phyloP scores from a whole-genome alignment of 2,888 invertebrate species.

The Lomographa bimaculata region DNA sequence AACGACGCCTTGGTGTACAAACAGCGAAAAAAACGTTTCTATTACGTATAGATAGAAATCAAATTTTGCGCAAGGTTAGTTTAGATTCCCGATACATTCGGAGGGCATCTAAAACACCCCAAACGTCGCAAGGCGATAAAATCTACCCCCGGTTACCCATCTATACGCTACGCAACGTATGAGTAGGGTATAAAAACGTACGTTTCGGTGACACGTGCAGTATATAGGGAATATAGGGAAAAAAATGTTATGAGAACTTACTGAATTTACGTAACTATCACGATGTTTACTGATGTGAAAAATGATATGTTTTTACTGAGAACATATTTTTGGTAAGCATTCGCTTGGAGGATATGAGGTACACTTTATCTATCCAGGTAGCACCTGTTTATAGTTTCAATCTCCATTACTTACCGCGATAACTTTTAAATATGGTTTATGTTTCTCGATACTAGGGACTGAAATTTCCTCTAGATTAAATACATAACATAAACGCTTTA shows the following conservation, averaged over 20 bases:
- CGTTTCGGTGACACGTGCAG: conserved; percentile 47
- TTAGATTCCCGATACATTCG: conserved; percentile 50
- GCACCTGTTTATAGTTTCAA: conserved; percentile 9
- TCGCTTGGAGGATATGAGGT: conserved; percentile 1
- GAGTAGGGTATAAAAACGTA: conserved; percentile 41
- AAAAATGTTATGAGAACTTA: conserved; percentile 30
- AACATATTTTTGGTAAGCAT: conserved; percentile 10
- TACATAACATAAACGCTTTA: too few relatives aligned
- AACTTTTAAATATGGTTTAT: neutral
- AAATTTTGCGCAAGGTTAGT: conserved; percentile 46
- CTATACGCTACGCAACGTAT: conserved; percentile 39
- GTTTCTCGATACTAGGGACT: too few relatives aligned
- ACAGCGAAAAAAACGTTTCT: conserved; percentile 37
- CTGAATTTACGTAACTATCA: conserved; percentile 33
- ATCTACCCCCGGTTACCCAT: conserved; percentile 41
- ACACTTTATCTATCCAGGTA: too few relatives aligned
- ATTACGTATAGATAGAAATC: conserved; percentile 44
- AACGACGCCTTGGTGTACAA: conserved; percentile 23
- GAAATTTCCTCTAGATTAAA: too few relatives aligned
- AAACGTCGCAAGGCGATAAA: conserved; percentile 44
- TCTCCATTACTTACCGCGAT: conserved; percentile 1
- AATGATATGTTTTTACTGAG: conserved; percentile 12
- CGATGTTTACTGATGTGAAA: conserved; percentile 21
- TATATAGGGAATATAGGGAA: conserved; percentile 24
- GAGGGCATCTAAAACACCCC: conserved; percentile 37